Evolutionary conservation across 2,888 invertebrate species (phyloP).

Genomic region (Sinodicranocentrus sp.): DNA sequence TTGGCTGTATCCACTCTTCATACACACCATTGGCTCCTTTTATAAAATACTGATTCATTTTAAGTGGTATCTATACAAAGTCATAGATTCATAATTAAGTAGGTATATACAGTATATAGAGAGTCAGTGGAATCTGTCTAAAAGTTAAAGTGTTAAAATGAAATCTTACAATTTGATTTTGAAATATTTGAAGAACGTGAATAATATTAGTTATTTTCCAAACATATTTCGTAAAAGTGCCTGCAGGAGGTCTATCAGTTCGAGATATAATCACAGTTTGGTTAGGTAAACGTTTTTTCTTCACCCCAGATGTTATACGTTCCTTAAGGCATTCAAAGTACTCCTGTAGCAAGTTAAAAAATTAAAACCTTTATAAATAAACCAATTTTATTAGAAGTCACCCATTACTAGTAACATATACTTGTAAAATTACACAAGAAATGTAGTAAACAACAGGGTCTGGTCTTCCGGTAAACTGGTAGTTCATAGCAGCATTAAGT

Average conservation of each 20-base stretch:
- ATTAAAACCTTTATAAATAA: no score
- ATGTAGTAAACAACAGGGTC: constrained; percentile 85
- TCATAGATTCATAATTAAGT: background rate
- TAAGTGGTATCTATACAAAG: constrained; percentile 81
- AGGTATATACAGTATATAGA: background rate
- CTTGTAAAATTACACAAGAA: constrained; percentile 84
- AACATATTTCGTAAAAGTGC: constrained; percentile 84
- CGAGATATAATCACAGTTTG: constrained; percentile 82
- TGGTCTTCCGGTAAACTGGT: constrained; percentile 84
- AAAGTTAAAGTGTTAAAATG: background rate
- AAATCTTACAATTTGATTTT: constrained; percentile 82
- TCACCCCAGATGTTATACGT: constrained; percentile 83
- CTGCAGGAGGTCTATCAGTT: constrained; percentile 83
- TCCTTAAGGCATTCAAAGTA: constrained; percentile 87
- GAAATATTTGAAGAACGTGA: constrained; percentile 87
- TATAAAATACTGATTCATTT: constrained; percentile 83
- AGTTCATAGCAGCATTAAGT: constrained; percentile 87
- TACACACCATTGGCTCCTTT: constrained; percentile 83
- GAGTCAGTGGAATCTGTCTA: background rate
- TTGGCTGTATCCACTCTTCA: constrained; percentile 79
- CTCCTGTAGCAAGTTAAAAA: constrained; percentile 79
- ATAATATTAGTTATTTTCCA: constrained; percentile 86
- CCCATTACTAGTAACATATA: no score
- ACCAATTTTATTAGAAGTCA: no score
- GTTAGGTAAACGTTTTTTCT: constrained; percentile 84